Evolutionary conservation across 1,140 invertebrate genomes (phyloP).

Genomic region (Cylas formicarius): DNA sequence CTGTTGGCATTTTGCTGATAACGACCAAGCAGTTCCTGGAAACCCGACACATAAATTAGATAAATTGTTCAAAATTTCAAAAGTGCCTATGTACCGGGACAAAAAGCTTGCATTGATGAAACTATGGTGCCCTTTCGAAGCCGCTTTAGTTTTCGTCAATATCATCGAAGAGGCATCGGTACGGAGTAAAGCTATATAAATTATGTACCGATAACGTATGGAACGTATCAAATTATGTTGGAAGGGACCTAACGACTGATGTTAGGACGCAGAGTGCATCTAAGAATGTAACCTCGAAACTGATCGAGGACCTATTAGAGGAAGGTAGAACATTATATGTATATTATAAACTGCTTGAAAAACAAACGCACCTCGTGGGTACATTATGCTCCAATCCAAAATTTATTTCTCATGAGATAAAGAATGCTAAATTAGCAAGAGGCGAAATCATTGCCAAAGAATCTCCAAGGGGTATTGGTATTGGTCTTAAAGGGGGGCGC

Average conservation of each 20-base stretch:
- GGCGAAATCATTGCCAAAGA: constrained; percentile 33
- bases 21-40: not conserved
- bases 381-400: constrained; percentile 42
- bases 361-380: constrained; percentile 35
- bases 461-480: too few relatives aligned
- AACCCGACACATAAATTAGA: constrained; percentile 10
- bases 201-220: constrained; percentile 24
- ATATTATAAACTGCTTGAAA: constrained; percentile 37
- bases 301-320: constrained; percentile 16
- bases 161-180: constrained; percentile 33
- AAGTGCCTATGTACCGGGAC: constrained; percentile 20
- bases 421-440: constrained; percentile 37
- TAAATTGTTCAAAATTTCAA: constrained; percentile 19
- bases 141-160: constrained; percentile 33
- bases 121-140: constrained; percentile 36
- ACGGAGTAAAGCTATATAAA: constrained; percentile 36
- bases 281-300: constrained; percentile 9
- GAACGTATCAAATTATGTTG: constrained; percentile 19
- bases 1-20: constrained; percentile 17
- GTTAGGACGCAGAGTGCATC: too few relatives aligned
- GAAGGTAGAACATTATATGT: constrained; percentile 28
- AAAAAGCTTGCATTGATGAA: constrained; percentile 33
- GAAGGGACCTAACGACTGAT: constrained; percentile 4
- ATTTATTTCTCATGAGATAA: constrained; percentile 35
- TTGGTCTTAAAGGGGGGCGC: too few relatives aligned